Percentiles rank a stretch among this genome's conserved stretches.
Evolutionary conservation across 2,797 vertebrate species (phyloP).

Genomic region (Antrozous pallidus): DNA sequence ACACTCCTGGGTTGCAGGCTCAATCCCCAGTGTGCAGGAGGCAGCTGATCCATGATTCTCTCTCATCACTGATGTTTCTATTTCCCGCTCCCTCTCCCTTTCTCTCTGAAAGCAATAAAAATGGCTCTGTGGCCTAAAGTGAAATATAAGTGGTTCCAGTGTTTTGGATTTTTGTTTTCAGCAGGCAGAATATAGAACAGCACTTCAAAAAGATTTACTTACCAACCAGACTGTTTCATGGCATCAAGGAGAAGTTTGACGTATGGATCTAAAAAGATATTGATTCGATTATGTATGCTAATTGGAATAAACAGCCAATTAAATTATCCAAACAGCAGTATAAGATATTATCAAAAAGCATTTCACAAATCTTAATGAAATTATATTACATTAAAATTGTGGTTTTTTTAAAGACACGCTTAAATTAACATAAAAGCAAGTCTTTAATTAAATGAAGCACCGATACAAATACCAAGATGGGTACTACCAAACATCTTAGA

Average conservation of each 20-base stretch:
- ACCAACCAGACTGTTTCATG: constrained; percentile 96
- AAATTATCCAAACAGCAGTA: constrained; percentile 18
- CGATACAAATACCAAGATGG: constrained; percentile 9
- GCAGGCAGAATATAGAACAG: background rate
- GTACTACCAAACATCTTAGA: background rate
- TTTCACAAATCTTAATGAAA: constrained; percentile 13
- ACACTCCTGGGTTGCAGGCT: no score
- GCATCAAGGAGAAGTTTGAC: constrained; percentile 94
- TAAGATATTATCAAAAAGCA: background rate
- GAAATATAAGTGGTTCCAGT: background rate
- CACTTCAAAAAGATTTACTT: constrained; percentile 75
- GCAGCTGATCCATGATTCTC: no score
- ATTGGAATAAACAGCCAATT: constrained; percentile 29
- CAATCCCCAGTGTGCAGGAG: no score
- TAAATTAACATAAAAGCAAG: constrained; percentile 34
- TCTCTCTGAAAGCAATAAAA: no score
- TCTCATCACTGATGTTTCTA: no score
- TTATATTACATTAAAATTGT: background rate
- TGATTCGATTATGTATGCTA: constrained; percentile 65
- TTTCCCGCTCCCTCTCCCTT: no score
- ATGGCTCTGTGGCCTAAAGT: background rate
- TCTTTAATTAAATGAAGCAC: background rate
- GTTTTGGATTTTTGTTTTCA: background rate
- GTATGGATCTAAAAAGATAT: constrained; percentile 89
- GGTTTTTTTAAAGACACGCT: background rate